Percentiles rank a stretch among this genome's conserved stretches.
These are phyloP conservation scores for Drosophila incognita DNA, from an alignment of 2,888 invertebrate species.

Conservation along the genomic window DNA sequence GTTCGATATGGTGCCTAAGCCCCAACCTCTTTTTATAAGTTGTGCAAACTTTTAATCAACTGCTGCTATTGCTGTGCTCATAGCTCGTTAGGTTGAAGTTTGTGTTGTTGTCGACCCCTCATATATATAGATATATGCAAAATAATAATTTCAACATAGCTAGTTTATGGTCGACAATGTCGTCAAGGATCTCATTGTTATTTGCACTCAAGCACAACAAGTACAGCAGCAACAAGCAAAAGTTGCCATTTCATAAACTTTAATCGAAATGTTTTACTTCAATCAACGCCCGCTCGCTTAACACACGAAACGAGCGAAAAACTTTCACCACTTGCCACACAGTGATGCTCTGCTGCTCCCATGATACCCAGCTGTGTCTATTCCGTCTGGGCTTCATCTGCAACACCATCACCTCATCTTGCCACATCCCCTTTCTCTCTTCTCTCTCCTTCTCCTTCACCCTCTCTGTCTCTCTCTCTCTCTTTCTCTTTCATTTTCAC, in stretches of 20 bases:
- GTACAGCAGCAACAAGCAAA: conserved; percentile 29
- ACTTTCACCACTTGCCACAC: conserved; percentile 76
- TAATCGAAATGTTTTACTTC: conserved; percentile 81
- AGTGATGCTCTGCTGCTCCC: conserved; percentile 34
- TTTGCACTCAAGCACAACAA: conserved; percentile 51
- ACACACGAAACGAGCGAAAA: conserved; percentile 58
- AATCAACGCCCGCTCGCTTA: conserved; percentile 62
- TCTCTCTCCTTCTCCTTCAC: not conserved
- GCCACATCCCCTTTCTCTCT: conserved; percentile 1
- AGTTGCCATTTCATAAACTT: conserved; percentile 78
- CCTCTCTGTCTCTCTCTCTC: conserved; percentile 2
- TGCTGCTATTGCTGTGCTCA: conserved; percentile 66
- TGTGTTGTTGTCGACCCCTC: conserved; percentile 16
- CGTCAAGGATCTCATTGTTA: conserved; percentile 56
- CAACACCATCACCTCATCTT: conserved; percentile 16
- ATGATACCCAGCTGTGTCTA: conserved; percentile 23
- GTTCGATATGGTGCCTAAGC: conserved; percentile 46
- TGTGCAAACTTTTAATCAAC: conserved; percentile 76
- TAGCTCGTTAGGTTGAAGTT: conserved; percentile 54
- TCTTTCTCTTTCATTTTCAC: conserved; percentile 1
- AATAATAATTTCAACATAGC: conserved; percentile 71
- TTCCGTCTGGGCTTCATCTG: conserved; percentile 49
- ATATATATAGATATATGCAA: conserved; percentile 39
- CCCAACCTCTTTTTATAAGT: conserved; percentile 52
- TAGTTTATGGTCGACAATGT: conserved; percentile 67